Conservation (phyloP, 2,797 vertebrate species). For the Chaunax sp. region DNA sequence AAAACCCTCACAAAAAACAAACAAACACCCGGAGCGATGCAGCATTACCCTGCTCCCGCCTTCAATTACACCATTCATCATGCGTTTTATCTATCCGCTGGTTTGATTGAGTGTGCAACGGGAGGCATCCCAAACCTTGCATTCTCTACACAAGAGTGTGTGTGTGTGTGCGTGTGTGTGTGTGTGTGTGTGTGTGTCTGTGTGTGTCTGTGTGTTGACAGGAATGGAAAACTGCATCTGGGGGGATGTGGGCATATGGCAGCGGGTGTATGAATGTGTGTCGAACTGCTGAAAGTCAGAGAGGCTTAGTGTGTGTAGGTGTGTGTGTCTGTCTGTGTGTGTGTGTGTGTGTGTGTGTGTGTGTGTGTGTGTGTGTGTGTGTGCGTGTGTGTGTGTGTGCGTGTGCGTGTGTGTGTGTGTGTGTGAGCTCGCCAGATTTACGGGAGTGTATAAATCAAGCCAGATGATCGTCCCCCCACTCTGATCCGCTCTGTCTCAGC, state of each 20-base stretch:
- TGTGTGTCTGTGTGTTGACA: conserved; percentile 47
- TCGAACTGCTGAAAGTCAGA: conserved; percentile 27
- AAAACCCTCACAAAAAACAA: no score
- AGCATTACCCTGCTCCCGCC: conserved; percentile 74
- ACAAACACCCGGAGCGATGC: conserved; percentile 60
- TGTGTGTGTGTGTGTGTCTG: conserved; percentile 39
- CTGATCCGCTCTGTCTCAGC: conserved; percentile 65
- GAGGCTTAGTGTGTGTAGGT: not conserved
- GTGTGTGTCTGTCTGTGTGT: conserved; percentile 9
- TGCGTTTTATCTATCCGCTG: conserved; percentile 74
- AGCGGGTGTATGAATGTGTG: conserved; percentile 40
- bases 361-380: conserved; percentile 10
- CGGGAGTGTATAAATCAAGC: conserved; percentile 79
- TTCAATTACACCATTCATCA: conserved; percentile 84
- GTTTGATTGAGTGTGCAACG: conserved; percentile 74
- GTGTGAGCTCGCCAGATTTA: conserved; percentile 39
- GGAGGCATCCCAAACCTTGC: conserved; percentile 57
- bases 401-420: conserved; percentile 19
- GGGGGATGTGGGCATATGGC: conserved; percentile 18
- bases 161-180: conserved; percentile 33
- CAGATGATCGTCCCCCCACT: conserved; percentile 67
- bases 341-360: conserved; percentile 7
- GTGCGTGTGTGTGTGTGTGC: conserved; percentile 4
- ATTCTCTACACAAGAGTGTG: conserved; percentile 41
- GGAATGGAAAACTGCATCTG: conserved; percentile 66